Evolutionary conservation across 2,797 vertebrate genomes (phyloP), one percentile per base, ranked within the genome.

Genomic region (Heterohyrax brucei): DNA sequence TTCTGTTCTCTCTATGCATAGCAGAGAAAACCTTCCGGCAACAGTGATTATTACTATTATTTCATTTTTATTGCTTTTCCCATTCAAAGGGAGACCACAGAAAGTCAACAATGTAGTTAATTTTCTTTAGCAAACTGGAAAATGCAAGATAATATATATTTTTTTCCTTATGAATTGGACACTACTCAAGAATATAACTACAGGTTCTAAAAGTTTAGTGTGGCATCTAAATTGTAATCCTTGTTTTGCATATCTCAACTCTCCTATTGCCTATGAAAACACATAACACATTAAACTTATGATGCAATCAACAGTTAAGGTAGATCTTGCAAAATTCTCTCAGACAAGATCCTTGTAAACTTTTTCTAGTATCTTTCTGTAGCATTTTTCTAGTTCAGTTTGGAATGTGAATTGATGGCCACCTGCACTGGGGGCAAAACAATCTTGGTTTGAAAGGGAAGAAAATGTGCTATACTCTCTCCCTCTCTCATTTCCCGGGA

Each of bases 41-140:
- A 97, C 97, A 94, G 88, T 95, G 97, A 98, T 98, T 98, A 98
- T 98, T 97, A 97, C 95, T 97, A 96, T 97, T 98, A 98, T 98
- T 98, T 98, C 98, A 99, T 98, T 98, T 98, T 98, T 98, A 98
- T 98, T 97, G 97, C 96, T 96, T 98, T 96, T 97, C 68, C 72
- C 76, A 97, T 98, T 98, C 97, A 97, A 97, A 97, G n/a, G 30
- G 83, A 98, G 97, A 98, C 92, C 97, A 94, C 79, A 95, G 97
- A 98, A 98, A 98, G 97, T 98, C 97, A 98, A 98, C 98, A 98
- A 87, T 96, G 96, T 94, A 97, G 97, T 98, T 98, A 96, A 98
- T 98, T 98, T 98, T 98, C 97, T 98, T 98, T 92, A 98, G 96
- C 93, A 97, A 98, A 96, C 94, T 96, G 89, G 96, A 96, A 98